These are phyloP conservation scores for Trachelus troglodyta DNA, from an alignment of 2,888 invertebrate genomes.

Conservation along the genomic window DNA sequence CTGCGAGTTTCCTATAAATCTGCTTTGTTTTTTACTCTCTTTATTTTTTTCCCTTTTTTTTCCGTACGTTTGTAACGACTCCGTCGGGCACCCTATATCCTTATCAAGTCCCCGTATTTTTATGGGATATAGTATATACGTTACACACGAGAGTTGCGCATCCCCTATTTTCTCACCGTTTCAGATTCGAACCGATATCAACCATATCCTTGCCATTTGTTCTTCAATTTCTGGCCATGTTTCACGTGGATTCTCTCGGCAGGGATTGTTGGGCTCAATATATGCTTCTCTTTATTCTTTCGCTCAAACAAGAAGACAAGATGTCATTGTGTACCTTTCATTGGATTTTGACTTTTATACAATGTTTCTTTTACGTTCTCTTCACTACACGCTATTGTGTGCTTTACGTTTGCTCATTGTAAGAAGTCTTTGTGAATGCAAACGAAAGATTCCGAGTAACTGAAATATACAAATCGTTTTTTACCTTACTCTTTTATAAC, in stretches of 20 bases:
- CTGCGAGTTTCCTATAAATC: constrained; percentile 8
- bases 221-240: neutral
- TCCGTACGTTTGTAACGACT: constrained; percentile 4
- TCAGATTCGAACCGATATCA: neutral
- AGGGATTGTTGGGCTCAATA: neutral
- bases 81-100: constrained; percentile 22
- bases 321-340: neutral
- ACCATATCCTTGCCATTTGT: neutral
- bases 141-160: neutral
- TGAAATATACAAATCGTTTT: no score
- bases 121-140: neutral
- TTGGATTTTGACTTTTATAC: neutral
- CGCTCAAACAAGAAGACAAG: neutral
- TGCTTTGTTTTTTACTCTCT: neutral
- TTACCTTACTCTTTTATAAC: no score
- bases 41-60: neutral
- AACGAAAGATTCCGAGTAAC: neutral
- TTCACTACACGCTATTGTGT: neutral
- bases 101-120: constrained; percentile 18
- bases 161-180: neutral
- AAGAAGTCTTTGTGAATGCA: neutral
- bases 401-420: neutral
- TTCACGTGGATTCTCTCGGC: neutral
- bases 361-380: neutral
- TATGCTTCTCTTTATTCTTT: neutral